Conservation (phyloP, 2,888 invertebrate species). For the Polydrusus tereticollis region DNA sequence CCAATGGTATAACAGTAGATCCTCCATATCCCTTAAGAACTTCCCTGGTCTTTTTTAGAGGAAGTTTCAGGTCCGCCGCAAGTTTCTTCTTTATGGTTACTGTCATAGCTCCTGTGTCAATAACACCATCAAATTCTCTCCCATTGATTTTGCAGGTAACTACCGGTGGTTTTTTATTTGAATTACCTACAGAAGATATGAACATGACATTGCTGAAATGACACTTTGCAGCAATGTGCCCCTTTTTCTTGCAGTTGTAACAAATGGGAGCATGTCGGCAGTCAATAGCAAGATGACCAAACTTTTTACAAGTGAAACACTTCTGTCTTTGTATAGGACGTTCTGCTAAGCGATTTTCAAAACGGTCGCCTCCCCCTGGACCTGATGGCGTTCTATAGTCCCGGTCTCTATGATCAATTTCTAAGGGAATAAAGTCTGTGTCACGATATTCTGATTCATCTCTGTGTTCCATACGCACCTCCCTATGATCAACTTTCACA, state of each 20-base stretch:
- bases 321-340: slow-evolving; percentile 16
- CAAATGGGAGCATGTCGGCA: slow-evolving; percentile 54
- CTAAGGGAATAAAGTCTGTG: slow-evolving; percentile 17
- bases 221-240: slow-evolving; percentile 54
- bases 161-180: neutral
- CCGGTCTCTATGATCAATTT: slow-evolving; percentile 4
- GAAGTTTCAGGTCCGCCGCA: slow-evolving; percentile 18
- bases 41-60: neutral
- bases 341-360: neutral
- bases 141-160: slow-evolving; percentile 33
- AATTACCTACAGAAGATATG: neutral
- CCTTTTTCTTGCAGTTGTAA: slow-evolving; percentile 52
- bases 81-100: slow-evolving; percentile 23
- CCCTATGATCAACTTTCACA: slow-evolving; percentile 19
- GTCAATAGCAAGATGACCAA: slow-evolving; percentile 49
- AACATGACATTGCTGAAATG: slow-evolving; percentile 4
- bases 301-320: slow-evolving; percentile 53
- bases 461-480: slow-evolving; percentile 24
- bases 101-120: slow-evolving; percentile 29
- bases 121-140: slow-evolving; percentile 2
- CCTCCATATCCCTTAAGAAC: slow-evolving; percentile 39
- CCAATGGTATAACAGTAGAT: slow-evolving; percentile 3
- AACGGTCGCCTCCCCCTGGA: neutral
- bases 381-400: neutral
- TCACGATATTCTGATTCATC: slow-evolving; percentile 15